Conservation (phyloP, 2,113 vertebrate species). For the Cavia aperea region DNA sequence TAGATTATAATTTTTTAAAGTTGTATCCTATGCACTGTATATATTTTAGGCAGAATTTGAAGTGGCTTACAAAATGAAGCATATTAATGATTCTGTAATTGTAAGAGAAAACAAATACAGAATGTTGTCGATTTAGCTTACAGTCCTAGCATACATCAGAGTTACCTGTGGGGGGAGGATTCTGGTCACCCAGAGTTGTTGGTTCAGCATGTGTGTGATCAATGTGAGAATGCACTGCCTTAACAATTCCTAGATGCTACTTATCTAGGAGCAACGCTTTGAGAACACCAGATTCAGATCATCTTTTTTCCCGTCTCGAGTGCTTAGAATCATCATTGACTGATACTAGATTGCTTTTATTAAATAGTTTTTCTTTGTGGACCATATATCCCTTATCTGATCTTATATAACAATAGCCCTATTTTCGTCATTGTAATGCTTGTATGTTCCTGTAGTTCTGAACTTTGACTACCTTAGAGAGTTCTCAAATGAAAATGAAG, state of each 20-base stretch:
- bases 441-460: neutral
- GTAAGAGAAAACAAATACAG: neutral
- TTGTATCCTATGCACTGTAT: neutral
- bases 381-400: neutral
- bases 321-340: neutral
- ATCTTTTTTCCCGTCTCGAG: neutral
- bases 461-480: neutral
- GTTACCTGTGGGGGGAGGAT: neutral
- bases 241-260: neutral
- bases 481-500: neutral
- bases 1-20: slow-evolving; percentile 9
- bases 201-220: neutral
- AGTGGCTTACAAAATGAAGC: neutral
- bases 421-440: neutral
- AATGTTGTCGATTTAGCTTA: neutral
- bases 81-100: neutral
- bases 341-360: neutral
- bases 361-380: slow-evolving; percentile 14
- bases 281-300: neutral
- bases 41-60: slow-evolving; percentile 27
- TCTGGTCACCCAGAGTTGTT: neutral
- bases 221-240: neutral
- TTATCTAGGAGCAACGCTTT: neutral
- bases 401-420: neutral
- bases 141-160: neutral